Conservation (phyloP, 2,113 vertebrate genomes). For the Equus quagga region DNA sequence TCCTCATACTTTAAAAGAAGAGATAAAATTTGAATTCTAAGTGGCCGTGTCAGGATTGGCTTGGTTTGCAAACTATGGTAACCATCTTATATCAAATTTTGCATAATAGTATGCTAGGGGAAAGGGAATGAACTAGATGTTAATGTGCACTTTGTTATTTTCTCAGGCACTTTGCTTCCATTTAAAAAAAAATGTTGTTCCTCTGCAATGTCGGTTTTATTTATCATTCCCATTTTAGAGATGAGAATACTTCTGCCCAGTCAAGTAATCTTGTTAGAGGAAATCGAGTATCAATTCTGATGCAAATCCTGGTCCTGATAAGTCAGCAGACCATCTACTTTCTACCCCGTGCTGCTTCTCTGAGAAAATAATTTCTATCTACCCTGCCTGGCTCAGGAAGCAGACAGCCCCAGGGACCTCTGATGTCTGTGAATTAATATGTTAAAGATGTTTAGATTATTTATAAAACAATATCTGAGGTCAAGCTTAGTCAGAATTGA, state of each 20-base stretch:
- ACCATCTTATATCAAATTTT: background rate
- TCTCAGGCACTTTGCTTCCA: background rate
- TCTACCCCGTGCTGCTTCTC: background rate
- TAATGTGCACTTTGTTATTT: background rate
- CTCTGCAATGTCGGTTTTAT: background rate
- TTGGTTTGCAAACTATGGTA: background rate
- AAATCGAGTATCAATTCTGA: background rate
- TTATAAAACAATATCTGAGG: background rate
- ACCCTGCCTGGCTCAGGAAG: background rate
- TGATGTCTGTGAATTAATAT: background rate
- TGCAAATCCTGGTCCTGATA: background rate
- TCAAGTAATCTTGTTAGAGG: background rate
- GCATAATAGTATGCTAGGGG: background rate
- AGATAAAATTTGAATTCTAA: background rate
- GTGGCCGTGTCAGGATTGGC: background rate
- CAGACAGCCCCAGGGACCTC: background rate
- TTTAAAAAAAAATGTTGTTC: background rate
- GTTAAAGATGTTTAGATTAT: constrained; percentile 10
- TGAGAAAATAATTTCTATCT: background rate
- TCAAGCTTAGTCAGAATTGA: background rate
- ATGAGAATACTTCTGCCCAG: background rate
- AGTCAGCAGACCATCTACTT: background rate
- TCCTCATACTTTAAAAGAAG: background rate
- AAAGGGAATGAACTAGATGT: background rate
- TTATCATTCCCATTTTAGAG: background rate